Evolutionary conservation across 2,888 invertebrate species (phyloP).

Genomic region (Apotomis betuletana): DNA sequence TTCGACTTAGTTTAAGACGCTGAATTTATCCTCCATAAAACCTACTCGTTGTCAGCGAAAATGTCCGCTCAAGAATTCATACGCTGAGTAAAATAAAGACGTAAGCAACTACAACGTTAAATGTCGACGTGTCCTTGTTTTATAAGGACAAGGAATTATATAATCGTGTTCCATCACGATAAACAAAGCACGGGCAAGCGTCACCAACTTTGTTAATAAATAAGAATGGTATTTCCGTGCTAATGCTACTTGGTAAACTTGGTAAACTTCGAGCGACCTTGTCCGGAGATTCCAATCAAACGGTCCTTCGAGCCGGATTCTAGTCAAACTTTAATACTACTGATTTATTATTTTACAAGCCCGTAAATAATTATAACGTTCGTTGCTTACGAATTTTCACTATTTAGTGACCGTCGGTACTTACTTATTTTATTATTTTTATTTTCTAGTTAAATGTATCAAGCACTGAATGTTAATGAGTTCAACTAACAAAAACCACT

Average conservation of each 20-base stretch:
- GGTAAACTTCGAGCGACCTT: constrained; percentile 31
- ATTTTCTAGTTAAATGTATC: no score
- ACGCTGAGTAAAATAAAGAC: background rate
- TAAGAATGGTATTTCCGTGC: constrained; percentile 31
- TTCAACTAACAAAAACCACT: no score
- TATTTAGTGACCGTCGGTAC: no score
- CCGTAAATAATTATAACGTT: background rate
- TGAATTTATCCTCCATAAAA: background rate
- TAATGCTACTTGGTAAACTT: constrained; percentile 26
- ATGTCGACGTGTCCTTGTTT: background rate
- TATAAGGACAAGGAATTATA: background rate
- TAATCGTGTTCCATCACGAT: constrained; percentile 12
- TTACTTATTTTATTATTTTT: no score
- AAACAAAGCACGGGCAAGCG: constrained; percentile 13
- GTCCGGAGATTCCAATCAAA: constrained; percentile 23
- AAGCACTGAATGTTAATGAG: no score
- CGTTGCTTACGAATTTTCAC: background rate
- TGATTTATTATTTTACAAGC: background rate
- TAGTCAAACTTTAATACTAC: background rate
- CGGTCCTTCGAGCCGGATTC: constrained; percentile 25
- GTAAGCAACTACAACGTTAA: background rate
- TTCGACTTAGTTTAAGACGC: constrained; percentile 1
- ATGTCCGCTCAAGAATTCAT: background rate
- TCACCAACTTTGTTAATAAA: constrained; percentile 33
- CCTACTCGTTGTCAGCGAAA: background rate